Evolutionary conservation across 2,888 invertebrate genomes (phyloP), one percentile per base, ranked within the genome.

Genomic region (Tinea pellionella): DNA sequence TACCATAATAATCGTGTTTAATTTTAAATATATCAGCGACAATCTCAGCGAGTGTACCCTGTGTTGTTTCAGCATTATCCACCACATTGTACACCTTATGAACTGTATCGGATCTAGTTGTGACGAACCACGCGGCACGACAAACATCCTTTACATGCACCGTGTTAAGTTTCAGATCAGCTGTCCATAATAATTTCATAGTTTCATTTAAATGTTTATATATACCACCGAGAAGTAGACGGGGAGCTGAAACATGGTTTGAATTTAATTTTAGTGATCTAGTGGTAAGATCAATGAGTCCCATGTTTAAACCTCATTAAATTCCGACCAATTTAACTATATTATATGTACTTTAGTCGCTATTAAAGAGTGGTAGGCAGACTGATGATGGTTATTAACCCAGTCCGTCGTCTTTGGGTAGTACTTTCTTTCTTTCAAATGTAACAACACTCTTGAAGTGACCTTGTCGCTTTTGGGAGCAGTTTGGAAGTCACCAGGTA

Each of bases 141-240:
- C 92, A 94, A n/a, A 96, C 89, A 80, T 97, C 97, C 16, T 83
- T 76, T 0, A 96, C 95, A 75, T 97, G 96, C 19, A 97, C 92
- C 0, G 97, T 97, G 80, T 96, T 95, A 85, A 96, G 90, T 71
- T 91, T 92, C 65, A 97, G 88, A 62, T 94, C 92, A 11, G 92
- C 92, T 43, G 93, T 94, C 96, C 97, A 97, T 18, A 97, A 86
- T 37, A 97, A 88, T 78, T 96, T 96, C 96, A 97, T 96, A 64
- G 94, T 94, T 80, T 97, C 96, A 41, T 92, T 91, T 30, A 96
- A 87, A 72, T 95, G 92, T 73, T 94, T 95, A 81, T 97, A 97
- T 64, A 97, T 92, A 42, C 94, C 94, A 61, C 96, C 96, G 69
- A 95, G 92, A 37, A 97, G 90, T 60, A 97, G 89, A 53, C 96